phyloP scores from a whole-genome alignment of 2,888 invertebrate species.

The Kuschelorhynchus macadamiae region DNA sequence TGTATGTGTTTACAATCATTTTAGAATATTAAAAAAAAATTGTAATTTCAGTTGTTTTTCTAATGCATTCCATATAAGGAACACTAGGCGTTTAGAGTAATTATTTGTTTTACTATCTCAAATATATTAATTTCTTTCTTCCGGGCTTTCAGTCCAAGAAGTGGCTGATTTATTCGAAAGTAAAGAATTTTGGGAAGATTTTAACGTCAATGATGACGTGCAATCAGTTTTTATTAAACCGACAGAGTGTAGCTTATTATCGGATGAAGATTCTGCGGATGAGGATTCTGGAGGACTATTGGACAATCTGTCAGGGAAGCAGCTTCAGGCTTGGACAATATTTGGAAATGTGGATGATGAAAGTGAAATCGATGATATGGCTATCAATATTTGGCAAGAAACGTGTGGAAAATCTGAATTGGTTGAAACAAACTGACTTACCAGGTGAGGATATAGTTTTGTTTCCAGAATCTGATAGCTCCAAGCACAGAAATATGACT shows the following conservation, averaged over 20 bases:
- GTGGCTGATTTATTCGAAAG: slow-evolving; percentile 44
- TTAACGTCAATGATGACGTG: slow-evolving; percentile 29
- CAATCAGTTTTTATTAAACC: slow-evolving; percentile 33
- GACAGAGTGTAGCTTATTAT: slow-evolving; percentile 14
- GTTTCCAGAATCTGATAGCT: neutral
- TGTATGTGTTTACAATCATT: no score
- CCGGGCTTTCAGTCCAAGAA: slow-evolving; percentile 31
- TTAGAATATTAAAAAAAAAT: no score
- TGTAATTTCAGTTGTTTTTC: no score
- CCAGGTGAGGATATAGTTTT: neutral
- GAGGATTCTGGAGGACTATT: slow-evolving; percentile 41
- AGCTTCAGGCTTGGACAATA: slow-evolving; percentile 36
- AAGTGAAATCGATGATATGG: slow-evolving; percentile 9
- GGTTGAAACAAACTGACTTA: slow-evolving; percentile 3
- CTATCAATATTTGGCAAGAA: slow-evolving; percentile 5
- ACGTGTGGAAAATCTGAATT: neutral
- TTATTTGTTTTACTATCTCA: no score
- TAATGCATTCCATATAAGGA: no score
- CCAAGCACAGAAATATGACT: neutral
- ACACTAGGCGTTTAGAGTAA: no score
- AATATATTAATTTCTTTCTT: no score
- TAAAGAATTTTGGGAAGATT: slow-evolving; percentile 38
- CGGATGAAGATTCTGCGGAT: slow-evolving; percentile 41
- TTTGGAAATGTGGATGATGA: slow-evolving; percentile 6
- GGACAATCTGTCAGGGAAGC: slow-evolving; percentile 44